Conservation (phyloP, 2,888 invertebrate genomes). For the Pantelozetes paolii region DNA sequence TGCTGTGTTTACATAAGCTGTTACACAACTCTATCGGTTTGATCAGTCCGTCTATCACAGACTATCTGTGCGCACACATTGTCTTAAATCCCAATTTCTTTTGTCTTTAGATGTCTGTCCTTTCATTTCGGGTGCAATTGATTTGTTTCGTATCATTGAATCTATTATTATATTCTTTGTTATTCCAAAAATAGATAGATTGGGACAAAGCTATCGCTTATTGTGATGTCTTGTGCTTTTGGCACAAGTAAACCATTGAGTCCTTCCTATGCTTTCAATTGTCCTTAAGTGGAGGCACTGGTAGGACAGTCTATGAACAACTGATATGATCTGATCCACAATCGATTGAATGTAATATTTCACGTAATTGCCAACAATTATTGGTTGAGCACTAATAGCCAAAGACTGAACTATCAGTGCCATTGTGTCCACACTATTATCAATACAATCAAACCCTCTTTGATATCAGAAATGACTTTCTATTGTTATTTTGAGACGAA, state of each 20-base stretch:
- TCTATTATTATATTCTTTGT: constrained; percentile 14
- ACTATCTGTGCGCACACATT: neutral
- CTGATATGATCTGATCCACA: constrained; percentile 9
- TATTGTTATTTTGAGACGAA: neutral
- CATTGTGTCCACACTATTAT: neutral
- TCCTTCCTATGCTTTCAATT: neutral
- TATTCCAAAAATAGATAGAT: constrained; percentile 15
- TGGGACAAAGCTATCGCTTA: constrained; percentile 4
- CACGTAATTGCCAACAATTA: constrained; percentile 29
- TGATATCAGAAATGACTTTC: neutral
- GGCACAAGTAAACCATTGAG: too few relatives aligned
- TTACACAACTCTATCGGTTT: neutral
- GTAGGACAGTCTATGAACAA: neutral
- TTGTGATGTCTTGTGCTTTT: neutral
- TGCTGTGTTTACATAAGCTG: constrained; percentile 23
- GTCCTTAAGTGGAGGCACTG: neutral
- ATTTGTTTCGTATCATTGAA: constrained; percentile 20
- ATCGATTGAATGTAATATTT: neutral
- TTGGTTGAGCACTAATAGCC: neutral
- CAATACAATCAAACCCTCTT: neutral
- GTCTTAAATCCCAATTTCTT: neutral
- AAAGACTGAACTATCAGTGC: neutral
- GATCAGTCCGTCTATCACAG: neutral
- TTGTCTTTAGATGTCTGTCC: neutral
- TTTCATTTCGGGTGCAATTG: constrained; percentile 12